Conservation (phyloP, 2,113 vertebrate species). For the Stigmatopora argus region DNA sequence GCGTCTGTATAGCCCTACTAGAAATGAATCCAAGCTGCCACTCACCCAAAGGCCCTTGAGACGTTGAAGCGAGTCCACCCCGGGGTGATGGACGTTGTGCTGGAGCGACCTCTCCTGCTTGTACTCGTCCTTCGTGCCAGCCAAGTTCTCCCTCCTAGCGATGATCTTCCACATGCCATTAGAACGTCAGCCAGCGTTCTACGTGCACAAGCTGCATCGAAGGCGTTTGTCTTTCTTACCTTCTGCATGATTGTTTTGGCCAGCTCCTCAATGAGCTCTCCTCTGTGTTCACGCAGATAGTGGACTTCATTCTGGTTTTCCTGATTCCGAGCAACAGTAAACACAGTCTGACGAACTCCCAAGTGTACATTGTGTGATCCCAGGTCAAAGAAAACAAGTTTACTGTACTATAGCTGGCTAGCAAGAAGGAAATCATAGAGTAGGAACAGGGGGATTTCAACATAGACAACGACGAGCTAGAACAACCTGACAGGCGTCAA, state of each 20-base stretch:
- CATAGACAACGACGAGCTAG: not conserved
- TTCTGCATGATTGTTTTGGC: conserved; percentile 88
- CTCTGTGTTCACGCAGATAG: conserved; percentile 85
- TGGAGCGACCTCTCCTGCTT: conserved; percentile 63
- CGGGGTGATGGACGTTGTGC: conserved; percentile 40
- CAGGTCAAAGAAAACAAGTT: conserved; percentile 12
- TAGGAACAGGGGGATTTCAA: not conserved
- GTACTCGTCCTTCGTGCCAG: conserved; percentile 64
- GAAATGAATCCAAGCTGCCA: no score
- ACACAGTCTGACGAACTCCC: conserved; percentile 21
- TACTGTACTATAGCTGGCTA: conserved; percentile 20
- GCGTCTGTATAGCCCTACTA: no score
- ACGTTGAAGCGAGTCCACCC: conserved; percentile 39
- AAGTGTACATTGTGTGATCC: conserved; percentile 18
- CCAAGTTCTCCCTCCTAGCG: conserved; percentile 73
- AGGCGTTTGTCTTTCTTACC: conserved; percentile 60
- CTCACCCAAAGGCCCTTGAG: conserved; percentile 61
- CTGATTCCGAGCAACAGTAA: conserved; percentile 53
- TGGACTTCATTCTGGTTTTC: conserved; percentile 85
- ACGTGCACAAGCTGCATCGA: not conserved
- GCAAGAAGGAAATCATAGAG: not conserved
- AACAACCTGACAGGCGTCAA: conserved; percentile 79
- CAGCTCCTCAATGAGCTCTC: conserved; percentile 86
- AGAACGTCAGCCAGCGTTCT: not conserved
- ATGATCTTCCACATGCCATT: conserved; percentile 74